A percentile compares a stretch with the other conserved stretches of the same genome.
phyloP scores from a whole-genome alignment of 2,113 vertebrate genomes.

The Asarcornis scutulata region DNA sequence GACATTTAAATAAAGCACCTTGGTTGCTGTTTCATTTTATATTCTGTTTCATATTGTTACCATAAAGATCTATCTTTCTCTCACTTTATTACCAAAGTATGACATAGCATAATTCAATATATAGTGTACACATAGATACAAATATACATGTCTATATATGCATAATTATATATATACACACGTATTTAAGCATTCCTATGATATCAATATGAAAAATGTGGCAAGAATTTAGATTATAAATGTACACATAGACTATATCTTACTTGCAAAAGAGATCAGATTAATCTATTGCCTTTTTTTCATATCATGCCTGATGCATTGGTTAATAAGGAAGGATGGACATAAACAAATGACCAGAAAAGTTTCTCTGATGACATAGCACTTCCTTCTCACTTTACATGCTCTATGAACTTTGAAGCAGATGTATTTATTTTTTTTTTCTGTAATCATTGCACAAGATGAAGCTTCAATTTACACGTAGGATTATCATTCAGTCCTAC shows the following conservation, averaged over 20 bases:
- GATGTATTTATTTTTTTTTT: not conserved
- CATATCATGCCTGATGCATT: not conserved
- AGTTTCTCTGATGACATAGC: not conserved
- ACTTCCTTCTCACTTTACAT: not conserved
- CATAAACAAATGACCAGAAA: not conserved
- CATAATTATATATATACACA: not conserved
- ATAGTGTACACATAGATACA: not conserved
- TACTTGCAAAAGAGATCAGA: not conserved
- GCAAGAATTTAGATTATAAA: not conserved
- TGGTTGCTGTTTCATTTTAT: not conserved
- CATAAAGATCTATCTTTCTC: not conserved
- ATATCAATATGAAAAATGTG: not conserved
- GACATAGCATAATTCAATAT: not conserved
- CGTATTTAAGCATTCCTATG: not conserved
- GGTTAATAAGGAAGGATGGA: not conserved
- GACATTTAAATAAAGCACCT: not conserved
- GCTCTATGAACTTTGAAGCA: not conserved
- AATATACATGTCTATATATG: not conserved
- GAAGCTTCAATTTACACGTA: not conserved
- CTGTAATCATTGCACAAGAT: not conserved
- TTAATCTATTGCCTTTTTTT: not conserved
- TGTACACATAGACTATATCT: not conserved
- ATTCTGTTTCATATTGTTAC: not conserved
- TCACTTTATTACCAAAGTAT: not conserved
- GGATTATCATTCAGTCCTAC: not conserved